phyloP scores from a whole-genome alignment of 2,797 vertebrate genomes.

The Micrastur ruficollis region DNA sequence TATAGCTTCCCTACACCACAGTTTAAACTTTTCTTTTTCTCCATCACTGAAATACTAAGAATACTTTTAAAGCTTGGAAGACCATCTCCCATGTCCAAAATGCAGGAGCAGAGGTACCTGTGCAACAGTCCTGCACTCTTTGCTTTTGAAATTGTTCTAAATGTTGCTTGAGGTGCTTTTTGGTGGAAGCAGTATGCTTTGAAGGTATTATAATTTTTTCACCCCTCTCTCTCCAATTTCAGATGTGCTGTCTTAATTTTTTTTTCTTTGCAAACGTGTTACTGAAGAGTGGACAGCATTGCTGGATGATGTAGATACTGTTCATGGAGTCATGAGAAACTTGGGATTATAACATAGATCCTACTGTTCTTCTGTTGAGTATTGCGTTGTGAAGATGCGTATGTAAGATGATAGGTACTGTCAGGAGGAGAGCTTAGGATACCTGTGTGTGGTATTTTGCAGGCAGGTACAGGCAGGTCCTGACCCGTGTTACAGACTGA shows the following conservation, averaged over 20 bases:
- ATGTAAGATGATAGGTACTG: neutral
- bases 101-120: neutral
- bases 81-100: neutral
- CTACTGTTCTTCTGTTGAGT: neutral
- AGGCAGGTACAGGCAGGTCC: fast-evolving
- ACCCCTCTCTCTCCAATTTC: neutral
- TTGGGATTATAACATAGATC: neutral
- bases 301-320: neutral
- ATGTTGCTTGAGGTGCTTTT: fast-evolving
- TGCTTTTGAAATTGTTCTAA: neutral
- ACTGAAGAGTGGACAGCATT: neutral
- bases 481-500: neutral
- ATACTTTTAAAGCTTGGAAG: neutral
- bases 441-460: neutral
- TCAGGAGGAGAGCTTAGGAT: neutral
- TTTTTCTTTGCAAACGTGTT: neutral
- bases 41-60: neutral
- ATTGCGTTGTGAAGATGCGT: neutral
- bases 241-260: neutral
- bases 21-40: neutral
- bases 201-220: neutral
- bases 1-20: neutral
- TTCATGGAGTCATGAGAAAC: neutral
- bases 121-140: neutral
- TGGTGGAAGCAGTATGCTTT: neutral